Base-by-base conservation (phyloP, 2,888 invertebrate genomes). In the Physocephala rufipes region DNA sequence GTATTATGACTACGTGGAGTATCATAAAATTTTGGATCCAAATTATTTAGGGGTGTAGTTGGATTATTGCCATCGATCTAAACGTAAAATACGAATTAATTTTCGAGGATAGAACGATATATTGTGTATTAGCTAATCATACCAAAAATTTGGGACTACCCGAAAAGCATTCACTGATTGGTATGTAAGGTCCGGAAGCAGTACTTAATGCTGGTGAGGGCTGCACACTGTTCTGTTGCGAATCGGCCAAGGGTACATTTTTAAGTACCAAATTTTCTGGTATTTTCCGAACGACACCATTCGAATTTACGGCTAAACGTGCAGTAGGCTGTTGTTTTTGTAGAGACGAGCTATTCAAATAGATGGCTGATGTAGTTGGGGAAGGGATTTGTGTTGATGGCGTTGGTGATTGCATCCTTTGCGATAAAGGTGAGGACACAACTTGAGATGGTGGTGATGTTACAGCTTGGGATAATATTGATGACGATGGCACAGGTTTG, bases 151-250 rank as follows among this genome's bases (percentile, higher is more conserved):
- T 83, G 4, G 91, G 88, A 64, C 89, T 90, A 66, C 96, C 96
- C 45, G 96, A 95, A 78, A 94, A 92, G 85, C 96, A 96, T 86
- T 96, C 96, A 69, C 95, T 95, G 78, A 96, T 95, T 12, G 95
- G 94, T 86, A 96, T 96, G 84, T 96, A 96, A 0, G 95, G 94
- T 26, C 94, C 94, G 13, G 94, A 92, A 77, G 90, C 81, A 15
- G 89, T 90, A 67, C 91, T 91, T 64, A 90, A 88, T 70, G 90
- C 87, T 15, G 91, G 90, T 24, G 91, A 90, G 19, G 90, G 89
- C 79, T 90, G 90, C 55, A 86, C 85, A 69, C 79, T 82, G 71
- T 79, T 74, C n/a, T 75, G 79, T 63, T 61, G 79, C 2, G 79
- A 74, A 72, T 86, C 85, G 1, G 82, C 77, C 67, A 84, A 71